These are phyloP conservation scores for Choristoneura rosaceana DNA, from an alignment of 2,888 invertebrate species.

Conservation along the genomic window DNA sequence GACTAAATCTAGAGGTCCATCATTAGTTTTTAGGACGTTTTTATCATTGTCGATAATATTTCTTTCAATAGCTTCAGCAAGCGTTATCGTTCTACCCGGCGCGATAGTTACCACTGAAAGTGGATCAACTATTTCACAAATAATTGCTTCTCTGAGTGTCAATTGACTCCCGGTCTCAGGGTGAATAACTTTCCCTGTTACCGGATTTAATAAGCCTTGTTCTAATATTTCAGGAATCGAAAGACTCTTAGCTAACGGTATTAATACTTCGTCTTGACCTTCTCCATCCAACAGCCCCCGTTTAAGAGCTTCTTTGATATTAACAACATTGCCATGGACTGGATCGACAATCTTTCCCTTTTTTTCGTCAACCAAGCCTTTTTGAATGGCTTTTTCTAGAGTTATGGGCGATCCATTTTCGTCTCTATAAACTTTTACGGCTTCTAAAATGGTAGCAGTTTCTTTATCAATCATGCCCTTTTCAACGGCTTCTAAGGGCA, in stretches of 20 bases:
- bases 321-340: conserved; percentile 91
- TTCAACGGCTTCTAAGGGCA: conserved; percentile 91
- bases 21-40: conserved; percentile 87
- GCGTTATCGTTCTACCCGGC: conserved; percentile 87
- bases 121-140: conserved; percentile 95
- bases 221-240: conserved; percentile 93
- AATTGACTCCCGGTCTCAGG: conserved; percentile 94
- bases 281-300: conserved; percentile 92
- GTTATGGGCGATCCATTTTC: conserved; percentile 87
- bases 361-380: conserved; percentile 89
- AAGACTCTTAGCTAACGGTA: conserved; percentile 92
- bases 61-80: conserved; percentile 90
- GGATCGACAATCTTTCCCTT: conserved; percentile 93
- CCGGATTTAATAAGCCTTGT: conserved; percentile 93
- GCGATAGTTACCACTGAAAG: conserved; percentile 89
- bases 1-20: conserved; percentile 87
- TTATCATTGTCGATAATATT: conserved; percentile 90
- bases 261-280: conserved; percentile 90
- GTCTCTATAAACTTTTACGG: conserved; percentile 84
- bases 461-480: conserved; percentile 91
- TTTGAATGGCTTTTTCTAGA: conserved; percentile 91
- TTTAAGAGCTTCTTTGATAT: conserved; percentile 93
- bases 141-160: conserved; percentile 92
- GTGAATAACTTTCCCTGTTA: conserved; percentile 91
- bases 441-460: conserved; percentile 89